Percentiles rank a stretch among this genome's conserved stretches.
These are phyloP conservation scores for Mareca penelope DNA, from an alignment of 2,797 vertebrate genomes.

Conservation along the genomic window DNA sequence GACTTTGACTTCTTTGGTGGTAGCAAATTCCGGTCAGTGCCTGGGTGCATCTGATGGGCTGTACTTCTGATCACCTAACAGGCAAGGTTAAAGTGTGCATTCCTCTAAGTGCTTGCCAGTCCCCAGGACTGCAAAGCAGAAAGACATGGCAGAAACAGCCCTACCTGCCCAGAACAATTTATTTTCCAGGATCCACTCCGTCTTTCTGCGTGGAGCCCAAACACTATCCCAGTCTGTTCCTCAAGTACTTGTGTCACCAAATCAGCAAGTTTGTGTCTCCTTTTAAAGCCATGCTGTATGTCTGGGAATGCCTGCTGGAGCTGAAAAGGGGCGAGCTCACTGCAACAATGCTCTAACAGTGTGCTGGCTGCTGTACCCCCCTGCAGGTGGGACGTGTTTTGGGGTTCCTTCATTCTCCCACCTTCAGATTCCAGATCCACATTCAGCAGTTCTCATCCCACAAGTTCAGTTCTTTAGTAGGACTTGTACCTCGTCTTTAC, in stretches of 20 bases:
- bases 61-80: not conserved
- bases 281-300: not conserved
- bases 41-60: not conserved
- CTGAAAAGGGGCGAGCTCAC: not conserved
- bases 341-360: fast-evolving
- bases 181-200: not conserved
- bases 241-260: not conserved
- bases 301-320: not conserved
- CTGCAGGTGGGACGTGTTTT: not conserved
- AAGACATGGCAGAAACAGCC: not conserved
- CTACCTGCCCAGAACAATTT: not conserved
- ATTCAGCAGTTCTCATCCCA: not conserved
- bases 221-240: not conserved
- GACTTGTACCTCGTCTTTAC: not conserved
- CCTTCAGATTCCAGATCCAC: not conserved
- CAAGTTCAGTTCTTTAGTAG: not conserved
- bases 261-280: not conserved
- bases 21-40: not conserved
- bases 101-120: not conserved
- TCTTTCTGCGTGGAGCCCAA: not conserved
- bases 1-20: not conserved
- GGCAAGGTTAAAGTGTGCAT: fast-evolving
- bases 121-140: not conserved
- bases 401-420: not conserved
- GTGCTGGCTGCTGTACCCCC: not conserved